Percentiles rank a stretch among this genome's conserved stretches.
Evolutionary conservation across 1,140 invertebrate genomes (phyloP).

Genomic region (Anastatus disparis): DNA sequence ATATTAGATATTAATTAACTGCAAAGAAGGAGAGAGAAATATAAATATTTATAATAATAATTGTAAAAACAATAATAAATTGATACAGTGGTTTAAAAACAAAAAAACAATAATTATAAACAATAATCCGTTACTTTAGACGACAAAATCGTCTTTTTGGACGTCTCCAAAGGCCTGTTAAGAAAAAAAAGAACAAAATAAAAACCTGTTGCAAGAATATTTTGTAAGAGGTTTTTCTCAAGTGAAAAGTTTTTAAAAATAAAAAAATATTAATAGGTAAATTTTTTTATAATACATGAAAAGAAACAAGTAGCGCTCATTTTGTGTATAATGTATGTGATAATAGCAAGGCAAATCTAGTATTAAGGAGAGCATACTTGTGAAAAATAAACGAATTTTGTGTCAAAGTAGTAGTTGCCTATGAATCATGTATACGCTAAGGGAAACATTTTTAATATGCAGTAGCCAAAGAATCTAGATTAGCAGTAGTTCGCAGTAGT

Average conservation of each 20-base stretch:
- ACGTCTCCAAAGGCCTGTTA: conserved; percentile 2
- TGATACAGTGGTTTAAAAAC: background rate
- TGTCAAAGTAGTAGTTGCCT: conserved; percentile 37
- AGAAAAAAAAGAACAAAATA: background rate
- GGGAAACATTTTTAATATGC: conserved; percentile 29
- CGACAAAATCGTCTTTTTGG: background rate
- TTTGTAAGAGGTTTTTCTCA: conserved; percentile 20
- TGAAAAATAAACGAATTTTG: conserved; percentile 27
- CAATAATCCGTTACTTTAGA: conserved; percentile 5
- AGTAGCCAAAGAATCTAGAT: conserved; percentile 39
- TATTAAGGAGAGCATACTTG: conserved; percentile 23
- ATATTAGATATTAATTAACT: conserved; percentile 1
- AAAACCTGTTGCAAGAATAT: conserved; percentile 1
- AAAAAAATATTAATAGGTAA: conserved; percentile 3
- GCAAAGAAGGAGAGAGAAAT: background rate
- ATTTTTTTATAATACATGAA: conserved; percentile 32
- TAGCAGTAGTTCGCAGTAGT: conserved; percentile 32
- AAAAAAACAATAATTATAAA: conserved; percentile 19
- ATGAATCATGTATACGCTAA: conserved; percentile 27
- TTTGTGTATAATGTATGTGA: conserved; percentile 40
- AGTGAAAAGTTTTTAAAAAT: conserved; percentile 15
- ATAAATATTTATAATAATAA: conserved; percentile 19
- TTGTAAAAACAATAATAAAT: conserved; percentile 11
- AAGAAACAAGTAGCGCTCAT: conserved; percentile 12
- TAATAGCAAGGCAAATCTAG: conserved; percentile 30